phyloP scores from a whole-genome alignment of 2,113 vertebrate species.

The Trichechus manatus region DNA sequence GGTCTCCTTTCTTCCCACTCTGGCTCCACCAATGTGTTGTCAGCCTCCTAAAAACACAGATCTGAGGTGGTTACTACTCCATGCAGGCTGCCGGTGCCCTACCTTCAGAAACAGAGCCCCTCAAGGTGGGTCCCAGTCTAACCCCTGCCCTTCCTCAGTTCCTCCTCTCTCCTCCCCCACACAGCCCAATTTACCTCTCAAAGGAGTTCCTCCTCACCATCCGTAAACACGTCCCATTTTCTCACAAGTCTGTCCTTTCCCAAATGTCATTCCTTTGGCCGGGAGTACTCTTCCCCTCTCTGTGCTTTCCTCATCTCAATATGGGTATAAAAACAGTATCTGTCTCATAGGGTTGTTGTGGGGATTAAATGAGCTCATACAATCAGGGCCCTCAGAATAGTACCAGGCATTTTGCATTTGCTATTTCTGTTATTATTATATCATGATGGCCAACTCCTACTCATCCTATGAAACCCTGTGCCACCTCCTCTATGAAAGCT shows the following conservation, averaged over 20 bases:
- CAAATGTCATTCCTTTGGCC: not conserved
- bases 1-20: not conserved
- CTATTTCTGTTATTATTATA: not conserved
- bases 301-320: not conserved
- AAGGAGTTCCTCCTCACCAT: rapidly evolving
- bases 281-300: not conserved
- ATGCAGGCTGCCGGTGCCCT: not conserved
- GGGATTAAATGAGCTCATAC: not conserved
- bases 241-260: not conserved
- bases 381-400: not conserved
- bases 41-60: not conserved
- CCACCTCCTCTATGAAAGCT: not conserved
- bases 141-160: not conserved
- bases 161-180: not conserved
- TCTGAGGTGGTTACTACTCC: not conserved
- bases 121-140: not conserved
- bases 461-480: not conserved
- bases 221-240: not conserved
- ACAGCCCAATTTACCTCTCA: not conserved
- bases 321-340: not conserved
- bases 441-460: not conserved
- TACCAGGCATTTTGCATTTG: not conserved
- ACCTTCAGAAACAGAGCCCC: not conserved
- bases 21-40: rapidly evolving
- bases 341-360: not conserved